These are phyloP conservation scores for Penaeus chinensis DNA, from an alignment of 1,140 invertebrate species.

Conservation along the genomic window DNA sequence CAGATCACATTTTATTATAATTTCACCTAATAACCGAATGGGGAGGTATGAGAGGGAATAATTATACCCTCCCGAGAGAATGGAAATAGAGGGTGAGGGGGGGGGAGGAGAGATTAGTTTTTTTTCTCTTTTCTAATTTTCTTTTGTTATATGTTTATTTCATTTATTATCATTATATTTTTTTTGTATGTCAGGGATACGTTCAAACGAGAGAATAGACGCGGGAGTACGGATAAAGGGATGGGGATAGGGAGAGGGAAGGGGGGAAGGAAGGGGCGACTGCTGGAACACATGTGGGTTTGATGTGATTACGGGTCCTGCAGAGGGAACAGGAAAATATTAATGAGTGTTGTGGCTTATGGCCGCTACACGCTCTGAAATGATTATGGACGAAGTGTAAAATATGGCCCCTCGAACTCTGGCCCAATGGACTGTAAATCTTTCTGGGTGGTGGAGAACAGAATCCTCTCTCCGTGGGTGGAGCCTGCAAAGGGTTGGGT, in stretches of 20 bases:
- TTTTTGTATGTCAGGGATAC: no score
- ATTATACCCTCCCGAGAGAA: background rate
- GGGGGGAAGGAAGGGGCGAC: background rate
- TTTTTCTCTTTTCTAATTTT: no score
- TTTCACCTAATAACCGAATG: slow-evolving; percentile 35
- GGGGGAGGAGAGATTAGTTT: background rate
- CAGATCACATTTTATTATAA: slow-evolving; percentile 30
- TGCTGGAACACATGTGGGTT: slow-evolving; percentile 12
- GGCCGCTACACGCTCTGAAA: no score
- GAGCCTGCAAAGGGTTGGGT: no score
- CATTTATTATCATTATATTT: no score
- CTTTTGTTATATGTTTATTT: no score
- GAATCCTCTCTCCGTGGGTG: no score
- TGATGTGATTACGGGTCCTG: slow-evolving; percentile 11
- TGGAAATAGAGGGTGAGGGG: slow-evolving; percentile 14
- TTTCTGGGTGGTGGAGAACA: no score
- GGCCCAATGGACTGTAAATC: no score
- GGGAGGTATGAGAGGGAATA: background rate
- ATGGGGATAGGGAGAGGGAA: background rate
- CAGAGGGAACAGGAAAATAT: background rate
- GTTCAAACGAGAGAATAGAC: background rate
- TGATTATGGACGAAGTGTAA: no score
- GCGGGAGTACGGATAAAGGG: background rate
- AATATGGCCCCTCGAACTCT: no score
- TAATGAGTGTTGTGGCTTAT: no score